These are phyloP conservation scores for Muscidifurax raptorellus DNA, from an alignment of 1,140 invertebrate genomes.

Conservation along the genomic window DNA sequence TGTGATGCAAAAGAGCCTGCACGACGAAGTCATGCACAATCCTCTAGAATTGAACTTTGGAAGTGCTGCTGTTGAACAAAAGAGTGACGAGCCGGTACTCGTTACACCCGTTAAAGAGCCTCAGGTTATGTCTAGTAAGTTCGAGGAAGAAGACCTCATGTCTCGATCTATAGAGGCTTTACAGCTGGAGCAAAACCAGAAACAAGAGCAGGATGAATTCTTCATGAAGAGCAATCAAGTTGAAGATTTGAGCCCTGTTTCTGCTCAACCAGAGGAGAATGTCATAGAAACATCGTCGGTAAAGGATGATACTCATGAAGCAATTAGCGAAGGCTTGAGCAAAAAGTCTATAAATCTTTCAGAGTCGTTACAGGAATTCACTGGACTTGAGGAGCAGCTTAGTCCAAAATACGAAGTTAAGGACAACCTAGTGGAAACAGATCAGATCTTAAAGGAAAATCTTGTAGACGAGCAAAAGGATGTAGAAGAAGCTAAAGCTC, in stretches of 20 bases:
- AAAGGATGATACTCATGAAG: background rate
- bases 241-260: background rate
- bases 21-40: constrained; percentile 45
- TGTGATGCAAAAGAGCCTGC: background rate
- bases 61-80: constrained; percentile 28
- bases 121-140: constrained; percentile 42
- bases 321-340: background rate
- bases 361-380: constrained; percentile 66
- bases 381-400: constrained; percentile 61
- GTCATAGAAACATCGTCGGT: background rate
- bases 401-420: constrained; percentile 43
- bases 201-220: background rate
- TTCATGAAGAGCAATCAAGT: background rate
- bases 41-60: constrained; percentile 48
- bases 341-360: constrained; percentile 57
- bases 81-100: constrained; percentile 32
- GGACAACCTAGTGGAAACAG: constrained; percentile 51
- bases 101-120: constrained; percentile 48
- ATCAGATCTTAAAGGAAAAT: constrained; percentile 51
- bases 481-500: constrained; percentile 42
- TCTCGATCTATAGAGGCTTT: background rate
- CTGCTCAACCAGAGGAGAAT: background rate
- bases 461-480: constrained; percentile 55
- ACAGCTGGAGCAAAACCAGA: background rate
- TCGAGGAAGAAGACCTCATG: constrained; percentile 47